phyloP scores from a whole-genome alignment of 2,888 invertebrate genomes.

The Chrysolina americana region DNA sequence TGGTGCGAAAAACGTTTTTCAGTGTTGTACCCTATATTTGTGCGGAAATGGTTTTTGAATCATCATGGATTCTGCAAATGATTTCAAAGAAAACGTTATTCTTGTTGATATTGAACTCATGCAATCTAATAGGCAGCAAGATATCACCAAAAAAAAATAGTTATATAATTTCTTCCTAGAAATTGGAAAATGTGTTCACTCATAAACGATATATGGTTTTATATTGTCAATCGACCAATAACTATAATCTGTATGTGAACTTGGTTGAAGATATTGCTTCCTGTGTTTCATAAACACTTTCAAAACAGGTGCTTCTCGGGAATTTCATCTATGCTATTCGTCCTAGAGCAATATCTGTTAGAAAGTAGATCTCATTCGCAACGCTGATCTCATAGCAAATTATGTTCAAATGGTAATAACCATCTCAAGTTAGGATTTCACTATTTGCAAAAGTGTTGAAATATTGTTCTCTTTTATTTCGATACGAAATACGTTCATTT shows the following conservation, averaged over 20 bases:
- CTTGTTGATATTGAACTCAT: background rate
- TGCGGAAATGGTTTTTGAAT: background rate
- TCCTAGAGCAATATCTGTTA: background rate
- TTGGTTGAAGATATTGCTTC: too few relatives aligned
- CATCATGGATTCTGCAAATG: background rate
- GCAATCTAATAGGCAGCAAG: background rate
- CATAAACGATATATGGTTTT: too few relatives aligned
- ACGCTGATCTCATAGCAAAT: background rate
- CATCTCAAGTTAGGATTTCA: background rate
- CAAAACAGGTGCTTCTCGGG: background rate
- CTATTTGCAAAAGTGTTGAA: background rate
- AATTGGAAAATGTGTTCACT: too few relatives aligned
- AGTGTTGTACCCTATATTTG: slow-evolving; percentile 18
- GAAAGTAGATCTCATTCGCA: slow-evolving; percentile 3
- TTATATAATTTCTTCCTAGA: too few relatives aligned
- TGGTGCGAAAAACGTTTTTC: slow-evolving; percentile 21
- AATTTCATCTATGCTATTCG: background rate
- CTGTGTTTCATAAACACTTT: too few relatives aligned
- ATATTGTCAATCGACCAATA: too few relatives aligned
- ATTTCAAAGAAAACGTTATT: too few relatives aligned
- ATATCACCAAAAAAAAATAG: too few relatives aligned
- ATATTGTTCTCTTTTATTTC: background rate
- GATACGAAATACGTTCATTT: background rate
- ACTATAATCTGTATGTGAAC: too few relatives aligned
- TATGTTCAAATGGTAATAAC: background rate